Evolutionary conservation across 2,888 invertebrate genomes (phyloP), one percentile per base, ranked within the genome.

Genomic region (Portevinia maculata): DNA sequence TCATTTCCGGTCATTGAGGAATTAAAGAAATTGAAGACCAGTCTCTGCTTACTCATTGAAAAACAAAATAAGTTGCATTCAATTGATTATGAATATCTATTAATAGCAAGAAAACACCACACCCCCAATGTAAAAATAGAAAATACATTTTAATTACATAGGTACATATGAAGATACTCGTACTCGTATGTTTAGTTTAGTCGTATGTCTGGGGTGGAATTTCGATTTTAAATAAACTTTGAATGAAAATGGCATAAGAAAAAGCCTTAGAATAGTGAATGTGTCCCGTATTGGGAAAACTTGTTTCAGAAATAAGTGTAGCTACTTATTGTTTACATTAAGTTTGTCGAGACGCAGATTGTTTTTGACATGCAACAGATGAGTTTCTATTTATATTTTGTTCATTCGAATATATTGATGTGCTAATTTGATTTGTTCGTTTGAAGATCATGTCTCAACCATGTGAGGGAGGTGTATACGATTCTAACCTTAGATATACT

Each of bases 121-220:
- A 78, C 78, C 71, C 64, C 70, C 64, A 44, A 34, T 57, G 19
- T 17, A 32, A 21, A 76, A 60, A 75, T 48, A 69, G 30, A 60
- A 46, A 53, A 41, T 30, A 44, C 30, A 41, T 44, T n/a, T n/a
- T n/a, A n/a, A n/a, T n/a, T n/a, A n/a, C n/a, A n/a, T n/a, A n/a
- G n/a, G n/a, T n/a, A n/a, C n/a, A n/a, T n/a, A n/a, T n/a, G n/a
- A n/a, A n/a, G n/a, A n/a, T n/a, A n/a, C n/a, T n/a, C n/a, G n/a
- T n/a, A n/a, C n/a, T n/a, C n/a, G n/a, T n/a, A n/a, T 24, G 11
- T 60, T 19, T 8, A 1, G 30, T n/a, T n/a, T n/a, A 44, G 13
- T 28, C 32, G 46, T 32, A 60, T n/a, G 13, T 8, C 32, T 8
- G 60, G 48, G 46, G 21, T 9, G 48, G 24, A 50, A 7, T 24